phyloP scores from a whole-genome alignment of 2,888 invertebrate species.

The Neoitamus cyanurus region DNA sequence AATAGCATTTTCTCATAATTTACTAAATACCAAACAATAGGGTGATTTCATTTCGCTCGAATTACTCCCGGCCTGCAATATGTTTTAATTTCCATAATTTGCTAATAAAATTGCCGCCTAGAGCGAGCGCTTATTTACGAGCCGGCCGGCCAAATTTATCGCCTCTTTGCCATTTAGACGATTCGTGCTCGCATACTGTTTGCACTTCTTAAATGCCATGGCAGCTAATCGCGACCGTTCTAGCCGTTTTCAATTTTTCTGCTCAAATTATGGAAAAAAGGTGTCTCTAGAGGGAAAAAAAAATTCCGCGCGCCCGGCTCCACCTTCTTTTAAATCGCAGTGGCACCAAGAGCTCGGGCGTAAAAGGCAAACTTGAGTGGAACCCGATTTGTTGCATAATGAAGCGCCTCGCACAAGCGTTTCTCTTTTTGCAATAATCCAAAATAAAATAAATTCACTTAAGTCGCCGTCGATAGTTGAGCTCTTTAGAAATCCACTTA shows the following conservation, averaged over 20 bases:
- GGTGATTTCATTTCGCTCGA: neutral
- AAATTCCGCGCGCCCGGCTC: neutral
- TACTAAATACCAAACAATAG: neutral
- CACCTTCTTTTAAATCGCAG: neutral
- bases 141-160: neutral
- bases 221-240: neutral
- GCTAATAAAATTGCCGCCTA: neutral
- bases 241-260: neutral
- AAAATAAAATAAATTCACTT: neutral
- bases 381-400: neutral
- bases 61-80: neutral
- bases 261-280: neutral
- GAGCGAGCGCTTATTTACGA: neutral
- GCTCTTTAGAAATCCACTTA: neutral
- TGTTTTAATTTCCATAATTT: conserved; percentile 1
- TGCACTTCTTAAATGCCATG: neutral
- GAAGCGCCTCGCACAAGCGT: neutral
- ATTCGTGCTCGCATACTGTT: neutral
- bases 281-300: neutral
- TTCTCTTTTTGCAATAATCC: neutral
- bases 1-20: neutral
- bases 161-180: neutral
- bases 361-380: neutral
- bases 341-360: neutral
- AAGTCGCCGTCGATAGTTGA: neutral